Evolutionary conservation across 2,888 invertebrate species (phyloP).

Genomic region (Leptarthrus brevirostris): DNA sequence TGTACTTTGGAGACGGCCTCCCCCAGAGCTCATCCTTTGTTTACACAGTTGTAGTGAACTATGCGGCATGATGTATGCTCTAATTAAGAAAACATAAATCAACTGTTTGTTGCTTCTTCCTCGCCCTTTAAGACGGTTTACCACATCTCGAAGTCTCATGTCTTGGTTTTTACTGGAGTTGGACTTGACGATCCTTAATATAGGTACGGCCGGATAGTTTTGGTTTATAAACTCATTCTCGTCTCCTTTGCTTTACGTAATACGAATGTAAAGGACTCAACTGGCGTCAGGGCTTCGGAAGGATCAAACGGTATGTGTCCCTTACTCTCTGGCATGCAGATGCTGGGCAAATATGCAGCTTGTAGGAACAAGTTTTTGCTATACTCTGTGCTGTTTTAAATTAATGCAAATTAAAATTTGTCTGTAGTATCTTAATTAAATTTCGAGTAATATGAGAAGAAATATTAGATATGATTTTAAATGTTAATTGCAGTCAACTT

Average conservation of each 20-base stretch:
- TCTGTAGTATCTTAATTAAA: slow-evolving; percentile 32
- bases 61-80: slow-evolving; percentile 53
- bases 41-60: slow-evolving; percentile 43
- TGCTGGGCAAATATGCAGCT: slow-evolving; percentile 30
- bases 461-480: not conserved
- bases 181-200: not conserved
- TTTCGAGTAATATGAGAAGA: not conserved
- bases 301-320: slow-evolving; percentile 30
- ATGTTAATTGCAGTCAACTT: not conserved
- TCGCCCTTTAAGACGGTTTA: slow-evolving; percentile 21
- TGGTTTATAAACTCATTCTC: slow-evolving; percentile 20
- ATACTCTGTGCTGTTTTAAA: slow-evolving; percentile 8
- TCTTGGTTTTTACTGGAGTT: slow-evolving; percentile 1
- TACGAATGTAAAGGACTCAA: slow-evolving; percentile 19
- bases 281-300: not conserved
- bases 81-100: slow-evolving; percentile 54
- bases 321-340: slow-evolving; percentile 38
- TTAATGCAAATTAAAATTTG: slow-evolving; percentile 39
- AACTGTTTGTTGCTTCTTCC: slow-evolving; percentile 38
- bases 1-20: not conserved
- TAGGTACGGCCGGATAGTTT: slow-evolving; percentile 14
- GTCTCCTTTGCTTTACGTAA: slow-evolving; percentile 17
- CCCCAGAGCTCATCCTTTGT: slow-evolving; percentile 31
- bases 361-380: slow-evolving; percentile 22
- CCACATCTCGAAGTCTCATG: slow-evolving; percentile 18